Conservation (phyloP, 2,113 vertebrate species). For the Spizaetus ornatus region DNA sequence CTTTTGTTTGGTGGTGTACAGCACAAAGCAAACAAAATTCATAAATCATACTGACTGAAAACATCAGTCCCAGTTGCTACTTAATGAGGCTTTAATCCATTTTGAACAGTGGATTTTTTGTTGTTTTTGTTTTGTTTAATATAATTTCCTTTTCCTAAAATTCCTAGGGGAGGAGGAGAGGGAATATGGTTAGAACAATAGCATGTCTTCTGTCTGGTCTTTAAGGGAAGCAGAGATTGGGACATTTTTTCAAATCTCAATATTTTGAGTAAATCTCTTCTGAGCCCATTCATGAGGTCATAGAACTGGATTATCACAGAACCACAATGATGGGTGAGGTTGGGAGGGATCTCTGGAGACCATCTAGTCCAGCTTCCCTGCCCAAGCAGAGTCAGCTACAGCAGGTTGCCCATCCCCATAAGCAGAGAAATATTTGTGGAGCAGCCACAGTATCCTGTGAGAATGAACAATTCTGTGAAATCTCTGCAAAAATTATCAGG, state of each 20-base stretch:
- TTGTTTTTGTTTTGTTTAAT: not conserved
- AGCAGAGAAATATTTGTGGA: not conserved
- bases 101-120: not conserved
- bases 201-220: not conserved
- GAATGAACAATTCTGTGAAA: not conserved
- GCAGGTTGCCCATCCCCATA: not conserved
- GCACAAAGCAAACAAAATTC: not conserved
- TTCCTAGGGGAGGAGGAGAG: not conserved
- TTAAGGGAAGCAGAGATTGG: not conserved
- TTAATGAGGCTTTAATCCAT: constrained; percentile 28
- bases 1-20: not conserved
- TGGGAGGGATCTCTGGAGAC: not conserved
- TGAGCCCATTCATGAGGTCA: not conserved
- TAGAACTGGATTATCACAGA: not conserved
- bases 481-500: not conserved
- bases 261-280: not conserved
- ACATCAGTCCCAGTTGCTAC: not conserved
- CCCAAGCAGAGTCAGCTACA: not conserved
- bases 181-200: not conserved
- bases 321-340: not conserved
- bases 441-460: accelerated
- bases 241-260: not conserved
- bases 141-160: not conserved
- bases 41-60: constrained; percentile 28
- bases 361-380: not conserved